A percentile compares a stretch with the other conserved stretches of the same genome.
phyloP scores from a whole-genome alignment of 1,140 invertebrate species.

The Sogatella furcifera region DNA sequence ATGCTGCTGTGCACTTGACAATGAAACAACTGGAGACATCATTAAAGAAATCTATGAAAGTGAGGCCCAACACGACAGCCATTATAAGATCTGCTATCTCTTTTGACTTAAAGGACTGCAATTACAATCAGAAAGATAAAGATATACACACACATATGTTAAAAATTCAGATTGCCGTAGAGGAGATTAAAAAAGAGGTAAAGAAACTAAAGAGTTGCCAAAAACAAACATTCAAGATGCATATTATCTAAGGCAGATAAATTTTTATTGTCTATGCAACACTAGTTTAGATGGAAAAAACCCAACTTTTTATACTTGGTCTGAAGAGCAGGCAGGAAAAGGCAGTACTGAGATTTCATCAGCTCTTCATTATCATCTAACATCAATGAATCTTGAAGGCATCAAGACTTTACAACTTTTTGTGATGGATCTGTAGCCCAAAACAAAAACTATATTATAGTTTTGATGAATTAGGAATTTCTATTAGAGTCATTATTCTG shows the following conservation, averaged over 20 bases:
- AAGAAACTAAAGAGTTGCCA: background rate
- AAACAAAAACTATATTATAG: background rate
- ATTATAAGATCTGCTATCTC: no score
- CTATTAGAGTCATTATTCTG: no score
- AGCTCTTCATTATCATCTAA: constrained; percentile 1
- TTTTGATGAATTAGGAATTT: background rate
- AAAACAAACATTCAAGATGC: constrained; percentile 3
- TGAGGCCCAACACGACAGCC: no score
- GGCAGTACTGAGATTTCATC: background rate
- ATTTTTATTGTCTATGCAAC: background rate
- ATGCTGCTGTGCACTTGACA: no score
- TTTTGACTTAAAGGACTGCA: no score
- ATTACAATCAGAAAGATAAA: no score
- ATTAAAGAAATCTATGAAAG: no score
- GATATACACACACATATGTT: no score
- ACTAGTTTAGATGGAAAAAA: background rate
- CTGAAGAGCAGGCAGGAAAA: constrained; percentile 2
- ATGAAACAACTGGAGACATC: no score
- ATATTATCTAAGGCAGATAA: background rate
- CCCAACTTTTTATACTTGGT: background rate
- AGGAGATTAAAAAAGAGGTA: no score
- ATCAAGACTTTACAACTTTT: background rate
- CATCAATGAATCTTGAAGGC: background rate
- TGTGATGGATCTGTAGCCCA: background rate
- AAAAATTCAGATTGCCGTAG: no score